Evolutionary conservation across 2,888 invertebrate species (phyloP), one percentile per base, ranked within the genome.

Genomic region (Coecobrya sp.): DNA sequence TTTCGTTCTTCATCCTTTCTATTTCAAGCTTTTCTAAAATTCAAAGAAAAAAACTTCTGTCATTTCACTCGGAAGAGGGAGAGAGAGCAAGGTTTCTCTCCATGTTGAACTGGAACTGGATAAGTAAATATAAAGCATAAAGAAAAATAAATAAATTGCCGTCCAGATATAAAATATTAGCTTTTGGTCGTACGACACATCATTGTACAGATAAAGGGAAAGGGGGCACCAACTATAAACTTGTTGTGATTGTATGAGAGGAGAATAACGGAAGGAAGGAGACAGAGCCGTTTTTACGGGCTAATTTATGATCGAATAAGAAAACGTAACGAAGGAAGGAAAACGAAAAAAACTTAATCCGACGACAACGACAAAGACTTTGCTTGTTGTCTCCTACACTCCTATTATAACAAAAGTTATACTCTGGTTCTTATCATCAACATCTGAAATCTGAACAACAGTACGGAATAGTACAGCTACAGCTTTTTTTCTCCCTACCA

Each of bases 251-350:
- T 68, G 62, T 65, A 70, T n/a, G 42, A 36, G 13, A 65, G 16
- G 30, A 68, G 76, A 25, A 88, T 42, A 30, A 65, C 62, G 73
- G 76, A 79, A 68, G 27, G 59, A 89, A 52, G 13, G 59, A 89
- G 89, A 89, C 70, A 89, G 82, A 84, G 68, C 27, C 70, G 82
- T 82, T 89, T 89, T 89, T 89, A 89, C 89, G 68, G 68, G 89
- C 89, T 89, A 89, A 89, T 89, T 89, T 89, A 89, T 89, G 89
- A 89, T 89, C 82, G 89, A 84, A 49, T 79, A 79, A 49, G 70
- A 73, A 42, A 73, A 30, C 30, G 16, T 68, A 73, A 68, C 36
- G 49, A 45, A 52, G n/a, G 19, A 79, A 79, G 25, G 49, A 45
- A 79, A 4, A 79, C 65, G 42, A 30, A 68, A 59, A 89, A 82